These are phyloP conservation scores for Cephus pygmeus DNA, from an alignment of 2,888 invertebrate species.

Conservation along the genomic window DNA sequence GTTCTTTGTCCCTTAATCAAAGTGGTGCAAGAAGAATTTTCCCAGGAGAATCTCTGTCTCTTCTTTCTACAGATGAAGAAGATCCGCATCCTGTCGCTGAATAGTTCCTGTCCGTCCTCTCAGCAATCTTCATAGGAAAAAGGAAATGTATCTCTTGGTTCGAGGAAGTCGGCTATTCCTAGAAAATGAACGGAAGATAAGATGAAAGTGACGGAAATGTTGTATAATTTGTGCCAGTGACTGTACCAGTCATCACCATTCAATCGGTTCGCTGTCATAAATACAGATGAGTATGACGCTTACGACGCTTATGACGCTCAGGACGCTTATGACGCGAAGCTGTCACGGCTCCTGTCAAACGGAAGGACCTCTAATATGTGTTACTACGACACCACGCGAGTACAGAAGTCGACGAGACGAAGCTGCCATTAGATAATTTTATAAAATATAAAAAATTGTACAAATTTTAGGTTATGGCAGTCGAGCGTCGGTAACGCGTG, in stretches of 20 bases:
- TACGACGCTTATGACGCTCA: neutral
- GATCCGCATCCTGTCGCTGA: too few relatives aligned
- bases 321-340: neutral
- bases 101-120: too few relatives aligned
- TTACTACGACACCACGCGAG: neutral
- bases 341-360: neutral
- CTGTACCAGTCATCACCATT: neutral
- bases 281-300: neutral
- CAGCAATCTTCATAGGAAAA: too few relatives aligned
- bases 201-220: slow-evolving; percentile 14
- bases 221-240: neutral
- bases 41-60: too few relatives aligned
- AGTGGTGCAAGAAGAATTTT: too few relatives aligned
- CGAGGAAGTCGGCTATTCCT: neutral
- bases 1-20: too few relatives aligned
- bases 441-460: neutral
- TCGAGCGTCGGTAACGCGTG: too few relatives aligned
- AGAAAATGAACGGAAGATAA: slow-evolving; percentile 3
- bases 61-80: too few relatives aligned
- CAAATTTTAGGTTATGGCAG: too few relatives aligned
- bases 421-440: neutral
- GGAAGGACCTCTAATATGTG: neutral
- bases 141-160: too few relatives aligned
- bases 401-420: neutral
- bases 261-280: slow-evolving; percentile 4